Base-by-base conservation (phyloP, 2,113 vertebrate genomes). In the Cyanoderma ruficeps region DNA sequence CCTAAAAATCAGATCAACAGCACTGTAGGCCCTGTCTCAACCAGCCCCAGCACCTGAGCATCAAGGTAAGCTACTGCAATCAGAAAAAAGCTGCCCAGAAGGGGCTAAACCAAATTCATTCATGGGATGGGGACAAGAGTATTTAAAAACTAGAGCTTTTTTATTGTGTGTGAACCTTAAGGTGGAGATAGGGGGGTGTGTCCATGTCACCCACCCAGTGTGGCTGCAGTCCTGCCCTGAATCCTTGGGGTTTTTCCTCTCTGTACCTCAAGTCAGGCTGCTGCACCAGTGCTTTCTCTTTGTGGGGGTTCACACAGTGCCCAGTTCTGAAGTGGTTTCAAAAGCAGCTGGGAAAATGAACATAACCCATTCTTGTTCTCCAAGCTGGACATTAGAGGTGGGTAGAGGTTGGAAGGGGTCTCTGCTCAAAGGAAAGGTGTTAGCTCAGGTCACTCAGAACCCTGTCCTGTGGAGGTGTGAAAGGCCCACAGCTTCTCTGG, bases 161-260 rank as follows among this genome's bases (percentile, higher is more conserved):
- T 59, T 23, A 33, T 42, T 63, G 28, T 25, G 31, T 8, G 4
- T 53, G 47, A 63, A 70, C 33, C 30, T 30, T 50, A 30, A 59
- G 13, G 18, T n/a, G 25, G 20, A 25, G 9, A 19, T 33, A 37
- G 42, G 4, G 7, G 2, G 2, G 5, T 1, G 10, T 72, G 20
- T 42, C 35, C 30, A 35, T 35, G 35, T 41, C 67, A 50, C 11
- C 35, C n/a, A 33, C 33, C 15, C 44, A 24, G 19, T 1, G 1
- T 37, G 39, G 52, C 67, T 90, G 57, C 46, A 57, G 19, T 60
- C 10, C 52, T 83, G 52, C 35, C 47, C 63, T 49, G 44, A 71
- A 21, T 25, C 42, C 11, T 70, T 24, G 21, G n/a, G 15, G 5
- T 10, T 41, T 15, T 39, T 5, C 3, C 23, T 21, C 44, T n/a